Conservation (phyloP, 2,888 invertebrate genomes). For the Escarpia spicata region DNA sequence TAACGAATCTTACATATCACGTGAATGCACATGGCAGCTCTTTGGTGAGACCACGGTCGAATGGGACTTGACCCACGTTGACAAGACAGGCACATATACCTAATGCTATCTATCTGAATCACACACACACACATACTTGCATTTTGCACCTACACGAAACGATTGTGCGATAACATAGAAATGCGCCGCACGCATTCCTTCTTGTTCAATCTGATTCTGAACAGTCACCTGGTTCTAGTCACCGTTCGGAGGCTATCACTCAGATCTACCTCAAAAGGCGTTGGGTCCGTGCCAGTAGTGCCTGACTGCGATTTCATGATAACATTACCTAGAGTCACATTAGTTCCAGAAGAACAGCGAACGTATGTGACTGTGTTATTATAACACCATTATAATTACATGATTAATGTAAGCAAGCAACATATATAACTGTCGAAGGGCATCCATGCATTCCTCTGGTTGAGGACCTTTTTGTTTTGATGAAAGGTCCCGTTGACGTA, state of each 20-base stretch:
- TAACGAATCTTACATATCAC: background rate
- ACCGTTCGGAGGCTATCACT: background rate
- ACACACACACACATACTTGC: background rate
- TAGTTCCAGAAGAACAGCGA: background rate
- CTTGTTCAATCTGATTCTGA: background rate
- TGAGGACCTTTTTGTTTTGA: background rate
- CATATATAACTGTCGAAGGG: background rate
- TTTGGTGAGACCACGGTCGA: background rate
- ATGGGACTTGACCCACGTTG: background rate
- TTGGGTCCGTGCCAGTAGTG: background rate
- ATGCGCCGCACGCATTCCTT: background rate
- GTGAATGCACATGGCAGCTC: background rate
- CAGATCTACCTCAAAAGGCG: background rate
- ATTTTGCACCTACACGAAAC: background rate
- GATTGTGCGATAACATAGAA: constrained; percentile 5
- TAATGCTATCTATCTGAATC: too few species aligned
- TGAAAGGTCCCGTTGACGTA: background rate
- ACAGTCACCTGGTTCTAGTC: background rate
- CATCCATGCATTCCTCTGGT: background rate
- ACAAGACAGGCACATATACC: background rate
- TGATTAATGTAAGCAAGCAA: background rate
- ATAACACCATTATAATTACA: background rate
- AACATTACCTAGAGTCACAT: background rate
- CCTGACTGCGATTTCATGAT: background rate
- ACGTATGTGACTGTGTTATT: background rate